Evolutionary conservation across 2,888 invertebrate species (phyloP).

Genomic region (Thera britannica): DNA sequence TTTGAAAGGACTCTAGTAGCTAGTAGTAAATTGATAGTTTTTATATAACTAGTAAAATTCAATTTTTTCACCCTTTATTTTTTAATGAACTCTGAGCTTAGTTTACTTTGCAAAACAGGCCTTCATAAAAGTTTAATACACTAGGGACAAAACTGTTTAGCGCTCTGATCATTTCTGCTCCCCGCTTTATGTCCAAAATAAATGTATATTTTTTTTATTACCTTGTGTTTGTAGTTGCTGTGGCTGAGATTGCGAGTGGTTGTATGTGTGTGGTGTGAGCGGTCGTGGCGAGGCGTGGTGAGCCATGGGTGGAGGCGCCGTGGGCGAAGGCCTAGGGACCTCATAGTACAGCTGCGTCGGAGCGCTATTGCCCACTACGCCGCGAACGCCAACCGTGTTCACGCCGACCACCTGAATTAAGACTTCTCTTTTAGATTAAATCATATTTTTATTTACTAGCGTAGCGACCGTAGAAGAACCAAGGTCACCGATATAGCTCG

Average conservation of each 20-base stretch:
- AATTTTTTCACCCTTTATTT: no score
- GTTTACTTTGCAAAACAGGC: no score
- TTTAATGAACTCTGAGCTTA: no score
- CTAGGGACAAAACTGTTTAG: no score
- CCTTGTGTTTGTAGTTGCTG: slow-evolving; percentile 33
- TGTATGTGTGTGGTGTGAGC: slow-evolving; percentile 52
- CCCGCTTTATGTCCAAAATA: no score
- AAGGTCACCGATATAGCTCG: no score
- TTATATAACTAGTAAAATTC: no score
- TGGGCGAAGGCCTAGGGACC: slow-evolving; percentile 59
- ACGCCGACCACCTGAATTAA: slow-evolving; percentile 69
- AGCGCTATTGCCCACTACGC: slow-evolving; percentile 75
- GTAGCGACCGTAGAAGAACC: no score
- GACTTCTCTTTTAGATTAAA: not conserved
- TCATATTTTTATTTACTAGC: not conserved
- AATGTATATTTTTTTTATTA: not conserved
- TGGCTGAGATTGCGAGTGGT: slow-evolving; percentile 38
- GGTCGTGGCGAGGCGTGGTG: slow-evolving; percentile 35
- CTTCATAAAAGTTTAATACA: no score
- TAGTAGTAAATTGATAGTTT: no score
- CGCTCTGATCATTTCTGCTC: no score
- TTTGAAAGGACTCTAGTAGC: no score
- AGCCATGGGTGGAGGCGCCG: slow-evolving; percentile 32
- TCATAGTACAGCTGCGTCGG: slow-evolving; percentile 79
- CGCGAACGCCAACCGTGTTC: slow-evolving; percentile 68